Evolutionary conservation across 2,888 invertebrate genomes (phyloP), one percentile per base, ranked within the genome.

Genomic region (Rutpela maculata): DNA sequence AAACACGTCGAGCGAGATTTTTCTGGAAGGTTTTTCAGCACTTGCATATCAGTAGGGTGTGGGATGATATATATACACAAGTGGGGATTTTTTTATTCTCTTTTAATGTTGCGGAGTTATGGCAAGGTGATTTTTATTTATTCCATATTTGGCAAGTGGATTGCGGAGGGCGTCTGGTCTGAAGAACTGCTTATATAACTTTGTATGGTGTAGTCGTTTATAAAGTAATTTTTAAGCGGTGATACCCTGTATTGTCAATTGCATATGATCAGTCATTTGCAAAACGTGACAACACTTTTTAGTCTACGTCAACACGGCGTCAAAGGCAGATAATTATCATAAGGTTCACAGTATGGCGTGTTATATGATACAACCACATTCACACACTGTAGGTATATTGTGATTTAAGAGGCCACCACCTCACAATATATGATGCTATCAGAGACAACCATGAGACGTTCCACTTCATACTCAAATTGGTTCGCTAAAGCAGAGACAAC

Each of bases 131-230:
- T 81, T 81, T 81, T 81, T 81, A 73, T 78, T 79, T 79, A 79
- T 75, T 71, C 81, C 81, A 72, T 81, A 77, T 76, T 79, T 79
- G 79, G 81, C 78, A 75, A 72, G 76, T 76, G 77, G 78, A 76
- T 74, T 78, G 68, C 75, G 75, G 79, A 78, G 77, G 78, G 79
- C 79, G 81, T 79, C 75, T 65, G 73, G 75, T 77, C 74, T 74
- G 79, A 77, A 76, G 77, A 79, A 74, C 74, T 60, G 70, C 65
- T 77, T 67, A 50, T 50, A 50, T 50, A 50, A 50, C 50, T 50
- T 50, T 50, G 50, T 50, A 50, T 15, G n/a, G 50, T 50, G n/a
- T n/a, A 50, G 50, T n/a, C 50, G n/a, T 50, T 50, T 50, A 12
- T 43, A 43, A 38, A 12, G 43, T 3, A 15, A 3, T 43, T 50